Percentiles rank a stretch among this genome's conserved stretches.
phyloP scores from a whole-genome alignment of 2,888 invertebrate species.

The Lasioglossum figueresi region DNA sequence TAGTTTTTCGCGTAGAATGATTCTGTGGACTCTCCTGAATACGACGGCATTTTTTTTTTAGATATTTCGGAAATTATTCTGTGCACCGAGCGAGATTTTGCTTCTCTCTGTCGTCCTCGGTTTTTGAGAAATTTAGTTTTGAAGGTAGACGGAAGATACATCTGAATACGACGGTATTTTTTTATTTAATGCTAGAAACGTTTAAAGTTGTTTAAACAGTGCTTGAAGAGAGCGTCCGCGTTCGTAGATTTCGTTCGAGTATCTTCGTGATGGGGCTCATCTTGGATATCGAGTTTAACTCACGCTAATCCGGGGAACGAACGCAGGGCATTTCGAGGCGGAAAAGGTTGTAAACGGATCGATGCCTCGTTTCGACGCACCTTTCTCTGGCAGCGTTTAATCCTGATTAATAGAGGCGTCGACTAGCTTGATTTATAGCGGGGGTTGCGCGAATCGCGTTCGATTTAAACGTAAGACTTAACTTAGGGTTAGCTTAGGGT shows the following conservation, averaged over 20 bases:
- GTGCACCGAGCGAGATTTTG: too few species aligned
- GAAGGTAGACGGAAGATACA: too few species aligned
- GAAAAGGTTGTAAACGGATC: background rate
- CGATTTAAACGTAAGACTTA: slow-evolving; percentile 7
- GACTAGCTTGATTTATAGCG: background rate
- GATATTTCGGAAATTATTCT: too few species aligned
- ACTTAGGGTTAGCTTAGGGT: background rate
- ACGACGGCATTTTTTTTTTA: too few species aligned
- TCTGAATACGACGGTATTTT: too few species aligned
- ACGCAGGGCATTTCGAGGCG: background rate
- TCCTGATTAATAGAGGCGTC: background rate
- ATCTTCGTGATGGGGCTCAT: background rate
- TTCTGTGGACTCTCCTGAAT: too few species aligned
- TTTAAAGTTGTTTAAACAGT: background rate
- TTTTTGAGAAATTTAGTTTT: too few species aligned
- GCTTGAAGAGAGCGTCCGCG: background rate
- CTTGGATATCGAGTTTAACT: background rate
- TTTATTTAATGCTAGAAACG: too few species aligned
- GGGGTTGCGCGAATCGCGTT: background rate
- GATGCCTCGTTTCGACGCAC: background rate
- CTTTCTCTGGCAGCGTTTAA: slow-evolving; percentile 2
- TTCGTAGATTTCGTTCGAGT: too few species aligned
- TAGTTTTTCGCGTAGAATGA: too few species aligned
- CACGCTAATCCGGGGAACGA: background rate
- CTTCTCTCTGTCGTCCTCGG: too few species aligned